Percentiles rank a stretch among this genome's conserved stretches.
Conservation (phyloP, 2,797 vertebrate genomes). For the Anableps anableps region DNA sequence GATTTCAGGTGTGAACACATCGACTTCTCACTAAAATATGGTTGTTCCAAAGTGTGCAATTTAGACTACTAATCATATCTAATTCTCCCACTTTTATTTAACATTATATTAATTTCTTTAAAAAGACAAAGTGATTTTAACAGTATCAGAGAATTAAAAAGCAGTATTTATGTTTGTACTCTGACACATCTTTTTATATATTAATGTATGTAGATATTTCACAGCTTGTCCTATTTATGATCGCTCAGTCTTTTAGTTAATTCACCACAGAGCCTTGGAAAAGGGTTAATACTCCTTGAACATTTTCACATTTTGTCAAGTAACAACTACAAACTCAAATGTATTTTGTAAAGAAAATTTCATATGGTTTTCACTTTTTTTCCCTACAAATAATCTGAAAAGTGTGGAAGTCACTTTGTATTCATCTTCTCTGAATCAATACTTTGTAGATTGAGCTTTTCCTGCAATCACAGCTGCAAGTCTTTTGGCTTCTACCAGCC, state of each 20-base stretch:
- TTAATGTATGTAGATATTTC: slow-evolving; percentile 37
- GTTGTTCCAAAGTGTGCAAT: slow-evolving; percentile 7
- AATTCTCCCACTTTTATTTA: slow-evolving; percentile 8
- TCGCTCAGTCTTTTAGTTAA: slow-evolving; percentile 12
- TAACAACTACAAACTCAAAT: not conserved
- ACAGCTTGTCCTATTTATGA: slow-evolving; percentile 21
- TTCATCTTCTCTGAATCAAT: not conserved
- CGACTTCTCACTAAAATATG: slow-evolving; percentile 9
- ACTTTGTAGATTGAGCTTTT: not conserved
- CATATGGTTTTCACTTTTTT: not conserved
- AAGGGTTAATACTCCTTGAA: not conserved
- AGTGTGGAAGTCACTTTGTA: not conserved
- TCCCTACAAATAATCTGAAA: not conserved
- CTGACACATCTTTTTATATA: slow-evolving; percentile 18
- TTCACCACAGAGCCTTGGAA: not conserved
- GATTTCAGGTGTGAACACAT: slow-evolving; percentile 21
- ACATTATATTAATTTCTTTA: slow-evolving; percentile 12
- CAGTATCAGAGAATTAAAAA: slow-evolving; percentile 1
- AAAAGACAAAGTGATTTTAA: slow-evolving; percentile 20
- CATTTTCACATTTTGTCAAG: not conserved
- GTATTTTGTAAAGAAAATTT: slow-evolving; percentile 8
- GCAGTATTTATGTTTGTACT: slow-evolving; percentile 3
- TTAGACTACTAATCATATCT: slow-evolving; percentile 29
- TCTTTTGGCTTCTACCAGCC: not conserved
- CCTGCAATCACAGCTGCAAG: not conserved